Base-by-base conservation (phyloP, 2,113 vertebrate genomes). In the Elanoides forficatus region DNA sequence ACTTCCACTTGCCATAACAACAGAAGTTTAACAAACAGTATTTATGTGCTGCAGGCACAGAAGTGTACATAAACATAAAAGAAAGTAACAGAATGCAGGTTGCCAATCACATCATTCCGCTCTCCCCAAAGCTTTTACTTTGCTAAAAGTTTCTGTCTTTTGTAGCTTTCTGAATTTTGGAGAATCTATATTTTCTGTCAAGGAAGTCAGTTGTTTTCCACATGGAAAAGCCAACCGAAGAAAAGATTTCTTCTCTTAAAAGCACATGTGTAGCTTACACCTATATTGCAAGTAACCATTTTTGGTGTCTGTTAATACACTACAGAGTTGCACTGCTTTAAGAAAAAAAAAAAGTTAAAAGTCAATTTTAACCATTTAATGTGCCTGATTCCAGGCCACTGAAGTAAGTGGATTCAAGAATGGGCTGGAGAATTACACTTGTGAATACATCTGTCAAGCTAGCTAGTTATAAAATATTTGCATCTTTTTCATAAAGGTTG, bases 1-100 rank as follows among this genome's bases (percentile, higher is more conserved):
- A 97, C 86, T 97, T 97, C 55, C 23, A 95, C 89, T 95, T 96
- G 94, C 93, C 94, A 91, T 83, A 97, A 97, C 95, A 97, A 96
- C 93, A 97, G 94, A 95, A 97, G 89, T 93, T 96, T 91, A 95
- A 91, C 88, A 87, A 95, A 95, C 66, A 94, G 87, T 96, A 94
- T 97, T 97, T 97, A 92, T 90, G 60, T 90, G 93, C 94, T 97
- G 79, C 70, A 95, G 94, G 91, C 93, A 86, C 36, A 73, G 48
- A 95, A 97, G 67, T 88, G 81, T 95, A 95, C 71, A 70, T 95
- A 97, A 97, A 94, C 93, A 93, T 73, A 62, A 91, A 70, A 90
- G 78, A 87, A 94, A 95, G 94, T 93, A 95, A 76, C 94, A 97
- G 95, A 97, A 96, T 96, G 95, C 50, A 78, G 89, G 93, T 93